Base-by-base conservation (phyloP, 2,888 invertebrate species). In the Mythimna vitellina region DNA sequence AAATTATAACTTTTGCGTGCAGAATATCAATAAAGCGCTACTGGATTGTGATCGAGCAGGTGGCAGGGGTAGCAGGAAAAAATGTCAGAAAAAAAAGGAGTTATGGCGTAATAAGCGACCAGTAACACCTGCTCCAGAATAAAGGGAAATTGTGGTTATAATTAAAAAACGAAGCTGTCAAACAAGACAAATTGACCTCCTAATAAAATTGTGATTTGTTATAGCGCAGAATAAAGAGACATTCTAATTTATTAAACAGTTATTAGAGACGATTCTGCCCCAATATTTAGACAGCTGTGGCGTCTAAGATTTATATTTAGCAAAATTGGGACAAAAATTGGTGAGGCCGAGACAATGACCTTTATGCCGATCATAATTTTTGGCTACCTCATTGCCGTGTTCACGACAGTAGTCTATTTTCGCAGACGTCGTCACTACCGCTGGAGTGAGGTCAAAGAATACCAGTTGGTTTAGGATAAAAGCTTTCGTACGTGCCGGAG, bases 361-460 rank as follows among this genome's bases (percentile, higher is more conserved):
- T 92, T 91, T 89, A 88, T 82, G 86, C 84, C 86, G 88, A 89
- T 90, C 89, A 91, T 88, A 89, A 87, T 88, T 91, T 89, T 88
- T 87, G 87, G 88, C 88, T 86, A 89, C 88, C 86, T 89, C 88
- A 88, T 83, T 84, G 78, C 85, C 78, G 76, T 73, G 78, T 73
- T 80, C 75, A 90, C 91, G 89, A 90, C 92, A 88, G 85, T 70
- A 70, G 72, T 88, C 90, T 93, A 93, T 92, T 93, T 92, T 85
- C 20, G 90, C 86, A 82, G 85, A 74, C 85, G 77, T 84, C 90
- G 90, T 92, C 92, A 90, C 87, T 82, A 80, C 67, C 67, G 70
- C 68, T 71, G 74, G 81, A 86, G 89, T 88, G 90, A 92, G 91
- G 91, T 91, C 86, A 91, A 91, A 92, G 91, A 93, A 92, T 92